phyloP scores from a whole-genome alignment of 2,888 invertebrate species.

The Netelia inedita region DNA sequence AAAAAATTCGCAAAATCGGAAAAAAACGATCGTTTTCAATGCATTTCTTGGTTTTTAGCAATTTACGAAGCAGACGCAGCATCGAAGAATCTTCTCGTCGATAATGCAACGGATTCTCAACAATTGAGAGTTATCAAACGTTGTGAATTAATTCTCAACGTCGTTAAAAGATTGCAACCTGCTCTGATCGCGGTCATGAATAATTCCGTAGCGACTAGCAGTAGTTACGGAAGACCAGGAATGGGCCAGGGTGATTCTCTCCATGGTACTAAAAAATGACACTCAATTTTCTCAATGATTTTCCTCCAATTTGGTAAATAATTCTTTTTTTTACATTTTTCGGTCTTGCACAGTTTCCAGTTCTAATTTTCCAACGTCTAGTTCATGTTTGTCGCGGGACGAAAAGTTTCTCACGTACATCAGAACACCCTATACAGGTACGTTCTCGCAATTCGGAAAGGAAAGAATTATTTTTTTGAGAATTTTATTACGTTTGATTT shows the following conservation, averaged over 20 bases:
- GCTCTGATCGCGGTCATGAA: constrained; percentile 79
- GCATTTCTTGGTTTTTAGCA: constrained; percentile 71
- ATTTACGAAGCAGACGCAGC: constrained; percentile 82
- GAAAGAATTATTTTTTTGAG: constrained; percentile 6
- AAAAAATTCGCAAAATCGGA: constrained; percentile 11
- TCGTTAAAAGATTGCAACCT: constrained; percentile 81
- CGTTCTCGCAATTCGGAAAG: constrained; percentile 29
- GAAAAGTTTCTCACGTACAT: constrained; percentile 78
- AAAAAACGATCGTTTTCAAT: neutral
- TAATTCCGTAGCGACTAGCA: constrained; percentile 75
- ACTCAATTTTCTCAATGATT: constrained; percentile 5
- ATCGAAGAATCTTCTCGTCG: constrained; percentile 78
- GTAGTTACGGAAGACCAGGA: constrained; percentile 72
- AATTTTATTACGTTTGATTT: constrained; percentile 42
- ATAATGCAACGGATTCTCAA: constrained; percentile 81
- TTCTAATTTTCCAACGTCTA: constrained; percentile 73
- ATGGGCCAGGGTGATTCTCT: constrained; percentile 76
- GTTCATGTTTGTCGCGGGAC: constrained; percentile 73
- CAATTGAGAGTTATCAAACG: constrained; percentile 83
- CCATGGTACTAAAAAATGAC: constrained; percentile 70
- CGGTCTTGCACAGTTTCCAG: constrained; percentile 71
- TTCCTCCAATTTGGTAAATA: neutral
- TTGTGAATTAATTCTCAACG: constrained; percentile 82
- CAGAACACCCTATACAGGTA: constrained; percentile 83
- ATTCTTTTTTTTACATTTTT: constrained; percentile 2